Base-by-base conservation (phyloP, 1,140 invertebrate genomes). In the Microplitis demolitor region DNA sequence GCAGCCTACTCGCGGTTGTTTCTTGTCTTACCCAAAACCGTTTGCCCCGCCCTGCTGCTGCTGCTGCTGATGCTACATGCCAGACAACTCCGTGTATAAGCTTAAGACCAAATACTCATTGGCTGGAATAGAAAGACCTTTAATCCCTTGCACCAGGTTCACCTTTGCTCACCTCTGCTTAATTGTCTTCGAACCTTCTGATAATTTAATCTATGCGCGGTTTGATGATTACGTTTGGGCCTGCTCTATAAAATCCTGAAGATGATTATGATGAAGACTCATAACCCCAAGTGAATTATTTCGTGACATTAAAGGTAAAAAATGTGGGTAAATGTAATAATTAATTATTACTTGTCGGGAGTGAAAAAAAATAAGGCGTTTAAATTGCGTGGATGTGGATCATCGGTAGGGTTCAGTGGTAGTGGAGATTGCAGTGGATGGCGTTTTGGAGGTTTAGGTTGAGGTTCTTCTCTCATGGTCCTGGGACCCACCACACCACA, bases 401-500 rank as follows among this genome's bases (percentile, higher is more conserved):
- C 31, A 45, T 45, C 39, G 6, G 39, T 11, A 45, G 39, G 39
- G 39, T 45, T 45, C 33, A 50, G 16, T 54, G 24, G 45, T 13
- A 13, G 50, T 53, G 24, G 16, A 16, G 51, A 11, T 24, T 31
- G 39, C 24, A 13, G 9, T 61, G 34, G 16, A 53, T 50, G 66
- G 58, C 74, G 71, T 71, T 73, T 71, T 71, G 58, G 66, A 69
- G 66, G 66, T 71, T 56, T 66, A 11, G 5, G 24, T 24, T 24
- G 24, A 24, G 24, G 24, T 24, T 24, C 24, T 24, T 24, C 54
- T 72, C 71, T 69, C 73, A 67, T 76, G 74, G 69, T 71, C 34
- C 61, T 60, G 74, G 79, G 82, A 83, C 79, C 81, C 74, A 82
- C 82, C 80, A 75, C 80, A 69, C 82, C 78, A 80, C 79, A 76